A percentile compares a stretch with the other conserved stretches of the same genome.
phyloP scores from a whole-genome alignment of 2,113 vertebrate genomes.

The Scolopax mira region DNA sequence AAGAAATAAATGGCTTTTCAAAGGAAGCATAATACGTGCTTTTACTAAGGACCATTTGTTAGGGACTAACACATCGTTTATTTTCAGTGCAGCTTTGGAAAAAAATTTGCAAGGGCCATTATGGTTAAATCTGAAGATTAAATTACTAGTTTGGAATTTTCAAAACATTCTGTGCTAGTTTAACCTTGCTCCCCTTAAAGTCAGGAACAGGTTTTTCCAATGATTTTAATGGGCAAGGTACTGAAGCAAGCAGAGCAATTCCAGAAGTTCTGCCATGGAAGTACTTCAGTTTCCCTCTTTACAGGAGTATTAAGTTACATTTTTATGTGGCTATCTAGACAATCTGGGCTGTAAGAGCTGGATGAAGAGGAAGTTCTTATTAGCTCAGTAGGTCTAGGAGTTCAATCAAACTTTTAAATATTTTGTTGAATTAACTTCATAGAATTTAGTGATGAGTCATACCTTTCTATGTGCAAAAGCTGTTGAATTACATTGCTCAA shows the following conservation, averaged over 20 bases:
- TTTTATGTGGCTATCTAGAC: neutral
- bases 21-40: conserved; percentile 4
- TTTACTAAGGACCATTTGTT: conserved; percentile 44
- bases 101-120: neutral
- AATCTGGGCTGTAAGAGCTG: neutral
- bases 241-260: neutral
- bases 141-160: conserved; percentile 46
- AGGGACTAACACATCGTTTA: conserved; percentile 54
- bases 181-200: conserved; percentile 30
- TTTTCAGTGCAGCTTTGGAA: conserved; percentile 33
- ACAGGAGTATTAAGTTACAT: neutral
- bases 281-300: neutral
- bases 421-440: neutral
- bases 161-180: conserved; percentile 24
- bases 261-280: neutral
- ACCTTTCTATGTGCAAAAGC: neutral
- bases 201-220: conserved; percentile 7
- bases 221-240: conserved; percentile 18
- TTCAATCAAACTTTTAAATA: neutral
- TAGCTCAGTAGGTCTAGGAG: neutral
- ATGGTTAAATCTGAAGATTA: conserved; percentile 7
- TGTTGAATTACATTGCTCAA: neutral
- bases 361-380: neutral
- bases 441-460: neutral
- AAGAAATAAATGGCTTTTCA: conserved; percentile 35